These are phyloP conservation scores for Knipowitschia caucasica DNA, from an alignment of 2,797 vertebrate species.

Conservation along the genomic window DNA sequence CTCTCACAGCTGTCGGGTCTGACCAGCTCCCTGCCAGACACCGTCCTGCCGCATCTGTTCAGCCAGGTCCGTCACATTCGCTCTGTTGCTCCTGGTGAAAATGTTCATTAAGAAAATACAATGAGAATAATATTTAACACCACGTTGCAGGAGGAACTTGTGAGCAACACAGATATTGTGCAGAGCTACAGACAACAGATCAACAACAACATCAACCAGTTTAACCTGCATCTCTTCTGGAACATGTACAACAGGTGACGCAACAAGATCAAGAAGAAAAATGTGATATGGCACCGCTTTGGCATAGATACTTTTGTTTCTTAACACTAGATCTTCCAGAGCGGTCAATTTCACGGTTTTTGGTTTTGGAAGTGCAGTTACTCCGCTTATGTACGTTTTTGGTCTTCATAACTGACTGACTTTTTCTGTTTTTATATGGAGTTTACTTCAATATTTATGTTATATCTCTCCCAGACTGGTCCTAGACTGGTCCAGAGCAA, in stretches of 20 bases:
- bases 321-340: too few relatives aligned
- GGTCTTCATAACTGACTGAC: too few relatives aligned
- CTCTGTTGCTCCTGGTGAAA: background rate
- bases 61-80: slow-evolving; percentile 86
- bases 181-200: slow-evolving; percentile 96
- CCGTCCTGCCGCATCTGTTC: slow-evolving; percentile 91
- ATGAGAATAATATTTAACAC: background rate
- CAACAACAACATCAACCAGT: slow-evolving; percentile 87
- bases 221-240: slow-evolving; percentile 98
- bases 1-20: slow-evolving; percentile 85
- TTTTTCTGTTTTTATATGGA: too few relatives aligned
- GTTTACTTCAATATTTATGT: too few relatives aligned
- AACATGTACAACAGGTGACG: slow-evolving; percentile 96
- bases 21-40: slow-evolving; percentile 88
- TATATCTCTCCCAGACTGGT: too few relatives aligned
- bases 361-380: too few relatives aligned
- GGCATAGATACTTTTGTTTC: too few relatives aligned
- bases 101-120: background rate
- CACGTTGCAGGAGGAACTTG: slow-evolving; percentile 85
- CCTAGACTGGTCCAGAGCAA: too few relatives aligned
- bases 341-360: too few relatives aligned
- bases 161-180: slow-evolving; percentile 92
- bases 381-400: too few relatives aligned
- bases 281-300: too few relatives aligned
- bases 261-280: too few relatives aligned